Base-by-base conservation (phyloP, 2,888 invertebrate species). In the Nomada fucata region DNA sequence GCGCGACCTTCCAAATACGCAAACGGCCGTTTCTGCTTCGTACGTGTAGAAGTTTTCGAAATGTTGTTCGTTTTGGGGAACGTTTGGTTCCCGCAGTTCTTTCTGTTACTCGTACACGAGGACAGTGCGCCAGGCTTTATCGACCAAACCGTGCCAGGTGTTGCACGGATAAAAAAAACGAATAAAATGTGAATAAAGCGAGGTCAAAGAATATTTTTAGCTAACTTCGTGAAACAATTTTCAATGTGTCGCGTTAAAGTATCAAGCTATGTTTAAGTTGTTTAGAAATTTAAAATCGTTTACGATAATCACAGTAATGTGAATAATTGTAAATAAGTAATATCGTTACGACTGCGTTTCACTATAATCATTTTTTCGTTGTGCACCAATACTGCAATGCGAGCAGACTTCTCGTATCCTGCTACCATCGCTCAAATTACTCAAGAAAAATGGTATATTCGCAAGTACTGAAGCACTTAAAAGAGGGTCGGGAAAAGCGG, bases 121-220 rank as follows among this genome's bases (percentile, higher is more conserved):
- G 59, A 15, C 18, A 26, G 47, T n/a, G 23, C 42, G 69, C 47
- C 57, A 59, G 69, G 29, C 69, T 44, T 69, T 63, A 61, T 72
- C 71, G 71, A 63, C 23, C 50, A 60, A 72, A 72, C 52, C 61
- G 71, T 60, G 52, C 61, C 71, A 72, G 53, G 53, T 63, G 61
- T 42, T 52, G 29, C 71, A n/a, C 42, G 7, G 60, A 42, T 26
- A 52, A 63, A 60, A 72, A 72, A 61, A 61, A 42, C 57, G 9
- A 57, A 57, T n/a, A 53, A 69, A 26, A 29, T 10, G n/a, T 59
- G 57, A 29, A 47, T 26, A 29, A 69, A 26, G 11, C 23, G 42
- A 13, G 42, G 2, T 10, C 53, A 42, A 15, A 29, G 10, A 61
- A 61, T 61, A 18, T 61, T 61, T 61, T 42, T 61, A 26, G 9